Evolutionary conservation across 2,797 vertebrate species (phyloP).

Genomic region (Argentina silus): DNA sequence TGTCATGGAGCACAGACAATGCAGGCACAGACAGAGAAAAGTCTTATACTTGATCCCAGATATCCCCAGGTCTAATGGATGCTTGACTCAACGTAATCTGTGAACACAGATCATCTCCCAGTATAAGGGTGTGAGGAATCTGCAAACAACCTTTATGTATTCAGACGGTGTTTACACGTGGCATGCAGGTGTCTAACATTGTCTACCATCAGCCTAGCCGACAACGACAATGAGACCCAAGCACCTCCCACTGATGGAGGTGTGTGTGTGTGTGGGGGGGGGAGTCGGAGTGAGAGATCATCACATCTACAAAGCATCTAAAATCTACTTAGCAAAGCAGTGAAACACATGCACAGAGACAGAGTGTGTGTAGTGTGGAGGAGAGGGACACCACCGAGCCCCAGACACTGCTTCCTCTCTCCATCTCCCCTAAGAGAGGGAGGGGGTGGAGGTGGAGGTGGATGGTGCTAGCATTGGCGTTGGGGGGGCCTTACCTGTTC

Average conservation of each 20-base stretch:
- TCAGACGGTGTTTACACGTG: neutral
- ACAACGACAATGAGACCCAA: neutral
- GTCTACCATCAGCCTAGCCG: neutral
- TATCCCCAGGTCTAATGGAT: slow-evolving; percentile 16
- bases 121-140: slow-evolving; percentile 5
- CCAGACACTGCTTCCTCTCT: slow-evolving; percentile 13
- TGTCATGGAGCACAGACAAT: slow-evolving; percentile 14
- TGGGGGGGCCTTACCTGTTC: slow-evolving; percentile 88
- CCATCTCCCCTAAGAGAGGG: slow-evolving; percentile 56
- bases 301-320: slow-evolving; percentile 22
- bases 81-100: slow-evolving; percentile 12
- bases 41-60: slow-evolving; percentile 8
- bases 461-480: slow-evolving; percentile 1
- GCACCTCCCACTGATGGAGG: neutral
- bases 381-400: neutral
- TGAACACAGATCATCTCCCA: neutral
- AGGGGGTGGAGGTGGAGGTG: slow-evolving; percentile 34
- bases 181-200: neutral
- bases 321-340: slow-evolving; percentile 49
- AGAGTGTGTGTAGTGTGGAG: slow-evolving; percentile 8
- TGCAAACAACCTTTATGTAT: slow-evolving; percentile 3
- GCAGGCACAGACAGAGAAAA: slow-evolving; percentile 19
- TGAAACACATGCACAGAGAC: slow-evolving; percentile 48
- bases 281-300: neutral
- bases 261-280: neutral